Evolutionary conservation across 2,797 vertebrate genomes (phyloP).

Genomic region (Falco cherrug): DNA sequence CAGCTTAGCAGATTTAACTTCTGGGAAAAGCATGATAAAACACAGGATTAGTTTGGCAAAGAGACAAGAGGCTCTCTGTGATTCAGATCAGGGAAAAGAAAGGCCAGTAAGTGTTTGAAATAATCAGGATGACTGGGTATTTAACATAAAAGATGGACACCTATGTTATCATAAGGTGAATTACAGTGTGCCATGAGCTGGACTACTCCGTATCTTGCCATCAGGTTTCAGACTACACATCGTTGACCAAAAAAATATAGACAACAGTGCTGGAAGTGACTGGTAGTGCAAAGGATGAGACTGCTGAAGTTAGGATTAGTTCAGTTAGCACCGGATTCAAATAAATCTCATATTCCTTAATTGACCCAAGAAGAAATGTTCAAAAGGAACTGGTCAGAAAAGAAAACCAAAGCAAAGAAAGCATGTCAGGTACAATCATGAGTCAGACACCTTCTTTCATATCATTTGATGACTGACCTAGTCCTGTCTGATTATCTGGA

Average conservation of each 20-base stretch:
- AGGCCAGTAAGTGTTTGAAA: neutral
- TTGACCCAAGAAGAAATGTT: neutral
- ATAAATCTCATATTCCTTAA: neutral
- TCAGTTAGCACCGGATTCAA: neutral
- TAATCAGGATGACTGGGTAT: neutral
- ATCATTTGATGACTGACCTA: neutral
- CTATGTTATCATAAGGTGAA: neutral
- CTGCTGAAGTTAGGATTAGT: neutral
- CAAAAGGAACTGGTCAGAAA: neutral
- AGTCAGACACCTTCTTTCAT: neutral
- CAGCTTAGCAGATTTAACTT: slow-evolving; percentile 20
- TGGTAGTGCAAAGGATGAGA: neutral
- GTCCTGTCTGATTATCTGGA: neutral
- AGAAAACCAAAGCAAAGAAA: neutral
- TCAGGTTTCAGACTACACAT: neutral
- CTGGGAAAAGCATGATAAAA: slow-evolving; percentile 14
- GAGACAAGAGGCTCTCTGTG: neutral
- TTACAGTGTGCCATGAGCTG: neutral
- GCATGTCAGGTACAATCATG: neutral
- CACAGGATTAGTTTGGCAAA: slow-evolving; percentile 3
- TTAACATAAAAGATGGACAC: neutral
- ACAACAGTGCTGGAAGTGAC: neutral
- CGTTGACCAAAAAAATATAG: neutral
- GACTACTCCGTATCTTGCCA: neutral
- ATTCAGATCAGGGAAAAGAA: neutral